phyloP scores from a whole-genome alignment of 2,113 vertebrate genomes.

The Rostratula benghalensis region DNA sequence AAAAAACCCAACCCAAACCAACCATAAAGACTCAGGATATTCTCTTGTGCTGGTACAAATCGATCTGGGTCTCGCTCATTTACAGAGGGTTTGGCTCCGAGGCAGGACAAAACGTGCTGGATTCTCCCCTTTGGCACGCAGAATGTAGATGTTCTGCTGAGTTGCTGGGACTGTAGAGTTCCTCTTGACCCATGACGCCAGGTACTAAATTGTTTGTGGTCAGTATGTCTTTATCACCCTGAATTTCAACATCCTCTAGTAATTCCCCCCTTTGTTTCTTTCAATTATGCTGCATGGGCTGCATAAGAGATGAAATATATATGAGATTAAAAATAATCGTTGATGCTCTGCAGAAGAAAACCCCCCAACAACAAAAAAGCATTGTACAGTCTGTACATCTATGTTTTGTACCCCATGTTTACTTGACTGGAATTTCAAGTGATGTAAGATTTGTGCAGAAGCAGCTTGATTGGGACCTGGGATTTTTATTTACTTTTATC shows the following conservation, averaged over 20 bases:
- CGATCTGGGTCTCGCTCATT: rapidly evolving
- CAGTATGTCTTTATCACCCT: not conserved
- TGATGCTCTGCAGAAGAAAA: not conserved
- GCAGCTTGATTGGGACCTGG: not conserved
- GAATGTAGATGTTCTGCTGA: not conserved
- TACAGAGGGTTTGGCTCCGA: not conserved
- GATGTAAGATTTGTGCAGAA: not conserved
- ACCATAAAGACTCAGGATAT: not conserved
- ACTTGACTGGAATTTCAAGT: not conserved
- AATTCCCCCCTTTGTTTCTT: not conserved
- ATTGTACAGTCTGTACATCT: not conserved
- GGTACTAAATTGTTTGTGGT: not conserved
- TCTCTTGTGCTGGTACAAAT: not conserved
- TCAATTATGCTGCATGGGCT: not conserved
- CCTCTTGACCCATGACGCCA: rapidly evolving
- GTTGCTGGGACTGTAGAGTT: not conserved
- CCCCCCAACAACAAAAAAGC: not conserved
- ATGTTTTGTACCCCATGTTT: not conserved
- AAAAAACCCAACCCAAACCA: too few species aligned
- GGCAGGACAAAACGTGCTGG: not conserved
- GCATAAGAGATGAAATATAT: too few species aligned
- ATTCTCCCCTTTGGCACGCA: not conserved
- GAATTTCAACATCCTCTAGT: not conserved
- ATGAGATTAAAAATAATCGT: not conserved
- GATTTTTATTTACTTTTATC: not conserved